A percentile compares a stretch with the other conserved stretches of the same genome.
These are phyloP conservation scores for Sinocyclocheilus anophthalmus DNA, from an alignment of 2,113 vertebrate genomes.

Conservation along the genomic window DNA sequence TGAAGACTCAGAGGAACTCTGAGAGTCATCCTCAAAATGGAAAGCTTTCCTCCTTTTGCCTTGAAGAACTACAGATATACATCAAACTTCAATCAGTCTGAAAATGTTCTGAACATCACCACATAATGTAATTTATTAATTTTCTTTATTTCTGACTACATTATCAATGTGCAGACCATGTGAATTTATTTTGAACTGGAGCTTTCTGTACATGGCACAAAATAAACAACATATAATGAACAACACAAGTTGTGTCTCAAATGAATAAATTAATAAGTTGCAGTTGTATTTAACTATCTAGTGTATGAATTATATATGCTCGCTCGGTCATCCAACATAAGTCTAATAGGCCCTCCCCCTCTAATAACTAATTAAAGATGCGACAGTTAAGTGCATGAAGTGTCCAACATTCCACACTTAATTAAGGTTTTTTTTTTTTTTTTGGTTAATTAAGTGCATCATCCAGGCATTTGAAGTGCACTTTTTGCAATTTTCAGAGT, in stretches of 20 bases:
- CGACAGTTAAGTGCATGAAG: no score
- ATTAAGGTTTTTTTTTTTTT: no score
- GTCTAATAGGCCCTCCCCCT: no score
- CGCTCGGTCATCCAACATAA: no score
- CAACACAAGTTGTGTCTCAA: not conserved
- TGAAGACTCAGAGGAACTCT: slow-evolving; percentile 71
- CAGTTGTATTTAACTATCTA: no score
- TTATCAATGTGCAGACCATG: not conserved
- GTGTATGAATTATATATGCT: no score
- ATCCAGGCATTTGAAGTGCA: no score
- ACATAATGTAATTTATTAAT: not conserved
- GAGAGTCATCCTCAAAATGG: slow-evolving; percentile 80
- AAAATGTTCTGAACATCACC: not conserved
- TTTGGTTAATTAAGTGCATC: no score
- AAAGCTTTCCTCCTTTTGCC: slow-evolving; percentile 83
- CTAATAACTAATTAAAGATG: no score
- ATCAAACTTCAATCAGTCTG: not conserved
- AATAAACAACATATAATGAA: not conserved
- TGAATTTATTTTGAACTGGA: not conserved
- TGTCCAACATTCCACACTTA: no score
- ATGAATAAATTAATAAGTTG: no score
- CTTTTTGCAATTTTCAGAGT: no score
- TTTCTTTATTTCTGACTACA: not conserved
- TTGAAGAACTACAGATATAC: slow-evolving; percentile 78
- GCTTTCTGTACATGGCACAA: not conserved